A percentile compares a stretch with the other conserved stretches of the same genome.
Evolutionary conservation across 2,113 vertebrate species (phyloP).

Genomic region (Lipotes vexillifer): DNA sequence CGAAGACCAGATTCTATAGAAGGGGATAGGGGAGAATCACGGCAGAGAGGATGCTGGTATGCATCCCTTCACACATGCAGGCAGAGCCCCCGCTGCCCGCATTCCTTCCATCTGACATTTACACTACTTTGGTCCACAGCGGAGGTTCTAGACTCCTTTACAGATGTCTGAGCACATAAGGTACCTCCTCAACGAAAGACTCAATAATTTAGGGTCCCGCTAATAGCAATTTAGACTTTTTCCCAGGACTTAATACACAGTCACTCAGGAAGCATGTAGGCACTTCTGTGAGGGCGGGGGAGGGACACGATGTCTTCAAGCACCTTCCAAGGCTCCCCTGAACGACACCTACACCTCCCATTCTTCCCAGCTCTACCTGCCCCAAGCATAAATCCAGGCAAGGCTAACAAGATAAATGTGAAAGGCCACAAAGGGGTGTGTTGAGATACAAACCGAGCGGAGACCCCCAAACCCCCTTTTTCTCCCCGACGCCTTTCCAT

Average conservation of each 20-base stretch:
- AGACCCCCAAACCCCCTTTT: neutral
- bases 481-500: neutral
- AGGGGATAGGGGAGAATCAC: neutral
- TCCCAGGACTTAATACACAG: conserved; percentile 44
- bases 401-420: neutral
- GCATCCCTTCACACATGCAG: neutral
- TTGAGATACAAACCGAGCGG: neutral
- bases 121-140: conserved; percentile 87
- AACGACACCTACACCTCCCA: conserved; percentile 85
- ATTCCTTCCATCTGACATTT: conserved; percentile 82
- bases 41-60: neutral
- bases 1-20: neutral
- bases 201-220: neutral
- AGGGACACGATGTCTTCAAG: conserved; percentile 82
- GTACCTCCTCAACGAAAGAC: conserved; percentile 53
- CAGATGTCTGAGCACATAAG: conserved; percentile 72
- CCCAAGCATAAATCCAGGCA: conserved; percentile 87
- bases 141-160: conserved; percentile 83
- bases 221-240: neutral
- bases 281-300: conserved; percentile 81
- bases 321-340: conserved; percentile 86
- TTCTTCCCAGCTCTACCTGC: conserved; percentile 87
- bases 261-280: conserved; percentile 84
- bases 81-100: neutral
- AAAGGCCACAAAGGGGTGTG: neutral